A percentile compares a stretch with the other conserved stretches of the same genome.
phyloP scores from a whole-genome alignment of 2,113 vertebrate genomes.

The Synchiropus splendidus region DNA sequence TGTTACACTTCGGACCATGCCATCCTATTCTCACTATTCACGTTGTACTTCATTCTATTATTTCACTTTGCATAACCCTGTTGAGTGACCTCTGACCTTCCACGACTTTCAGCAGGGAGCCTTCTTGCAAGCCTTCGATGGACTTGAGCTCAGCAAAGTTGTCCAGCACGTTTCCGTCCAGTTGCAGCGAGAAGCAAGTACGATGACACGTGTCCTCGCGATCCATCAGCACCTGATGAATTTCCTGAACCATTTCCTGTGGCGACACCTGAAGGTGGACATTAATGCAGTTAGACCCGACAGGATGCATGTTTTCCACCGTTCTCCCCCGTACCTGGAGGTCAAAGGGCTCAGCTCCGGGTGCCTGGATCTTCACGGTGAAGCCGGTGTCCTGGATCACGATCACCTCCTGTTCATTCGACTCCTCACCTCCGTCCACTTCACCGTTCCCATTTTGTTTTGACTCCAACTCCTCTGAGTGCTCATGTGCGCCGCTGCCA shows the following conservation, averaged over 20 bases:
- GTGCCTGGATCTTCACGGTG: slow-evolving; percentile 90
- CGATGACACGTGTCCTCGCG: slow-evolving; percentile 95
- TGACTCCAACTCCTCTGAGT: slow-evolving; percentile 60
- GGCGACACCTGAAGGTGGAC: slow-evolving; percentile 79
- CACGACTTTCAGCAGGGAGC: slow-evolving; percentile 88
- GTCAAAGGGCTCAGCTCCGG: slow-evolving; percentile 87
- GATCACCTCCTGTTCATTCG: slow-evolving; percentile 93
- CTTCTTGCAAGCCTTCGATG: slow-evolving; percentile 93
- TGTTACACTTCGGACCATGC: too few species aligned
- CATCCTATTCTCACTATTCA: too few species aligned
- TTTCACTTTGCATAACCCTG: background rate
- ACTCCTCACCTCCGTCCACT: slow-evolving; percentile 72
- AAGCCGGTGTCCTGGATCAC: slow-evolving; percentile 98
- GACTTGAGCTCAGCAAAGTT: slow-evolving; percentile 97
- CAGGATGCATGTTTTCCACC: background rate
- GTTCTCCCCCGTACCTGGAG: slow-evolving; percentile 73
- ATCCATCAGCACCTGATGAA: slow-evolving; percentile 97
- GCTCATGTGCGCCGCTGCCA: slow-evolving; percentile 71
- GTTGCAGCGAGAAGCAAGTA: slow-evolving; percentile 95
- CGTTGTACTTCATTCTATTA: too few species aligned
- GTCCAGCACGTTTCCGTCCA: slow-evolving; percentile 93
- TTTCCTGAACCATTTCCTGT: slow-evolving; percentile 98
- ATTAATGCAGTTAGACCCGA: background rate
- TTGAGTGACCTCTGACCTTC: slow-evolving; percentile 73
- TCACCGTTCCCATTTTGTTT: slow-evolving; percentile 75